Base-by-base conservation (phyloP, 2,797 vertebrate species). In the Sardinella longiceps region DNA sequence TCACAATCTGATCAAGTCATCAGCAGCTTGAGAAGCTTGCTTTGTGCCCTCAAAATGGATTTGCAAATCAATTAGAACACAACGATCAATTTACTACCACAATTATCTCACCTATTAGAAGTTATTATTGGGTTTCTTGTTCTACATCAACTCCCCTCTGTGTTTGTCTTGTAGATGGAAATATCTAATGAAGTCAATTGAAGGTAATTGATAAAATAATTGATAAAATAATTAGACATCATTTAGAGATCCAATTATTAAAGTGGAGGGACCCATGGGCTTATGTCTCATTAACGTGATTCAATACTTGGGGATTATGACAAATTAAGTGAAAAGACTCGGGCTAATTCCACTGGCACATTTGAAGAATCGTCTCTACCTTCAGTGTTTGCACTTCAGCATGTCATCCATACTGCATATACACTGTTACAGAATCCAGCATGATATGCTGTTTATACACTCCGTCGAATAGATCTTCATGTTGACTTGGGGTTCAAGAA, bases 171-270 rank as follows among this genome's bases (percentile, higher is more conserved):
- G 83, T 80, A 83, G 87, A 85, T 86, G 63, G 81, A 83, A 84
- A 60, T 80, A 85, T 87, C 80, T 86, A 85, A 87, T 87, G 80
- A 85, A 87, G 80, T 86, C 85, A 87, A 85, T 87, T 85, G 84
- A 89, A 90, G 74, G 63, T 85, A 90, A 89, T 89, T 89, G 82
- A 89, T 89, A 82, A 85, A 90, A 88, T 90, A 90, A 90, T 89
- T 86, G 82, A 89, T 89, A 82, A 85, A 90, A 88, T 90, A 90
- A 90, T 89, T 86, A 88, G 84, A 82, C 74, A 82, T 80, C 43
- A 87, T 83, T 88, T 88, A 86, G 88, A 86, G 84, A 86, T 83
- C 83, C 87, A 89, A 86, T 89, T 88, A 89, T 88, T 77, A 82
- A 84, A 88, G 85, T 18, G 70, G 85, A 84, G 60, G 51, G 81